Conservation (phyloP, 2,113 vertebrate species). For the Mormoops blainvillei region DNA sequence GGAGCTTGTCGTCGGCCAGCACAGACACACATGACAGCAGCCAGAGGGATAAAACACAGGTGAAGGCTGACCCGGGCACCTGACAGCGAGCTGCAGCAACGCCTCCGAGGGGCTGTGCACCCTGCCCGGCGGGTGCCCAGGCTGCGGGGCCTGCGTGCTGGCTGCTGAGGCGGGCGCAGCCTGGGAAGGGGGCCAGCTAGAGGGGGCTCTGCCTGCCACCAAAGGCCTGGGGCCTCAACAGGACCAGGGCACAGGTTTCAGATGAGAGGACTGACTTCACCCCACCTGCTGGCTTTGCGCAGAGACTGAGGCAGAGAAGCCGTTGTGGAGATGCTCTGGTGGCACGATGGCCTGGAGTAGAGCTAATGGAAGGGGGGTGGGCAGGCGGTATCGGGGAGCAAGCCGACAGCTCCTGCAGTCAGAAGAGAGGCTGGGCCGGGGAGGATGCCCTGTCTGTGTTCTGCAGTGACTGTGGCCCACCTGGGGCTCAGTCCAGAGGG, state of each 20-base stretch:
- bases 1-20: not conserved
- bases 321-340: accelerated
- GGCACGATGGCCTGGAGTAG: not conserved
- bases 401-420: not conserved
- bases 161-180: not conserved
- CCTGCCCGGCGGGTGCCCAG: accelerated
- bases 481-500: not conserved
- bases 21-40: accelerated
- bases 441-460: not conserved
- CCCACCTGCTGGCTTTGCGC: too few relatives aligned
- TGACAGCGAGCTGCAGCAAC: not conserved
- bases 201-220: accelerated
- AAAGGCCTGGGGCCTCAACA: not conserved
- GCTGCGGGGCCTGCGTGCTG: too few relatives aligned
- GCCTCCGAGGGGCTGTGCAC: not conserved
- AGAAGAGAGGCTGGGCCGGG: not conserved
- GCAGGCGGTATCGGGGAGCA: not conserved
- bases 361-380: not conserved
- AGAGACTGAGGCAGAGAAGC: too few relatives aligned
- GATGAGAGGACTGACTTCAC: not conserved
- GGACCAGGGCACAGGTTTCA: not conserved
- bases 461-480: not conserved
- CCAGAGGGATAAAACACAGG: accelerated
- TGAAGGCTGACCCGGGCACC: too few relatives aligned
- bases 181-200: not conserved